Evolutionary conservation across 2,113 vertebrate species (phyloP), one percentile per base, ranked within the genome.

Genomic region (Esox niger): DNA sequence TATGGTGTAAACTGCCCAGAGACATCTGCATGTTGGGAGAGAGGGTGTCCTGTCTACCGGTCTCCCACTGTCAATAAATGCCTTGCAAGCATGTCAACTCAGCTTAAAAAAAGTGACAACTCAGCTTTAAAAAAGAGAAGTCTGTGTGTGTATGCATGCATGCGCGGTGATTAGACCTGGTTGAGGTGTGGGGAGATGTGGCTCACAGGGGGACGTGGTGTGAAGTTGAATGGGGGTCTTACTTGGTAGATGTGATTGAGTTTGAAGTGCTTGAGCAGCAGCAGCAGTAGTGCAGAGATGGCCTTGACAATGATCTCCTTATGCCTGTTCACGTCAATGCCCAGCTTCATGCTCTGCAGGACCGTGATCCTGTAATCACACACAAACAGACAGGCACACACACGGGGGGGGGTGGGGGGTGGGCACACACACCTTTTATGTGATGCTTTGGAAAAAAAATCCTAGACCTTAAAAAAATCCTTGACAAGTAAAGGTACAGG

Each of bases 301-400:
- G 95, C 95, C 87, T 98, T 99, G 25, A 99, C 95, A 0, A 98
- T 95, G 83, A 99, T 96, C 88, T 99, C 96, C 71, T 99, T 99
- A 89, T 99, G 97, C 0, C 97, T 92, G 89, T 99, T 98, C 66
- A 99, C 97, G 0, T 98, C 97, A 0, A 98, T 95, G 43, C 97
- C 97, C 81, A 99, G 84, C 56, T 97, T 99, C 97, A 98, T 99
- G 89, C 97, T 99, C 89, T 98, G 96, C 2, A 99, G 92, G 47
- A 99, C 95, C 0, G 96, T 99, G 88, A 96, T 90, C 11, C 97
- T 99, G 86, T 21, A 70, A 25, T 0, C 32, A 57, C 27, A 76
- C 31, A 71, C 56, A 57, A n/a, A 60, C 52, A 57, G 23, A 66
- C 58, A 68, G 33, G 32, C 3, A 55, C 26, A 49, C n/a, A n/a